Conservation (phyloP, 2,888 invertebrate genomes). For the Anthophora plumipes region DNA sequence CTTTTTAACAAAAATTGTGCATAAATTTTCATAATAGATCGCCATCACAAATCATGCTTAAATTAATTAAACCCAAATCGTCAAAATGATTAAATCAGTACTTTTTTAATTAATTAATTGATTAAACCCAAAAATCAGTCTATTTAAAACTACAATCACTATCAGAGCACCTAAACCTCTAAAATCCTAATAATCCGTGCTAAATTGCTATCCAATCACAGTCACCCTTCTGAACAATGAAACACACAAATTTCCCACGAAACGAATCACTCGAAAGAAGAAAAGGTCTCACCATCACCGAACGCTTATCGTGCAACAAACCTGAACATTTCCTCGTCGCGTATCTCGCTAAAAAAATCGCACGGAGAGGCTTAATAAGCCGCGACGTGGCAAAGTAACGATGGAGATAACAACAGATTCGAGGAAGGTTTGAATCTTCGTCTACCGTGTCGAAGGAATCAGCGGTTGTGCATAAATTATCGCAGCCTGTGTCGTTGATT, state of each 20-base stretch:
- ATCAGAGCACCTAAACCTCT: too few species aligned
- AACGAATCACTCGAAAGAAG: background rate
- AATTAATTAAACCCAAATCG: too few species aligned
- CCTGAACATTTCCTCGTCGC: background rate
- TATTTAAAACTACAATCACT: too few species aligned
- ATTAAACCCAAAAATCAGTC: too few species aligned
- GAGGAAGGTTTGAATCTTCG: background rate
- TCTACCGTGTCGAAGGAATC: conserved; percentile 22
- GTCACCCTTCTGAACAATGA: too few species aligned
- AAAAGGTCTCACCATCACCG: background rate
- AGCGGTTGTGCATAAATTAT: conserved; percentile 62
- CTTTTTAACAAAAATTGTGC: too few species aligned
- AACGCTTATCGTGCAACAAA: conserved; percentile 17
- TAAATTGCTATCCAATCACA: too few species aligned
- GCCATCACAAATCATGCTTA: too few species aligned
- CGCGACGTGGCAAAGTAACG: background rate
- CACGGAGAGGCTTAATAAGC: conserved; percentile 26
- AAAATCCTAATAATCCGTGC: too few species aligned
- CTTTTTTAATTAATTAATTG: too few species aligned
- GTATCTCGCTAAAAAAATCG: conserved; percentile 2
- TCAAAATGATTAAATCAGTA: too few species aligned
- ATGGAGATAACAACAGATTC: background rate
- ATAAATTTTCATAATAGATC: too few species aligned
- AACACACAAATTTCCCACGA: background rate
- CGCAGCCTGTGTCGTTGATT: conserved; percentile 48